These are phyloP conservation scores for Notarius lentiginosus DNA, from an alignment of 2,113 vertebrate species.

Conservation along the genomic window DNA sequence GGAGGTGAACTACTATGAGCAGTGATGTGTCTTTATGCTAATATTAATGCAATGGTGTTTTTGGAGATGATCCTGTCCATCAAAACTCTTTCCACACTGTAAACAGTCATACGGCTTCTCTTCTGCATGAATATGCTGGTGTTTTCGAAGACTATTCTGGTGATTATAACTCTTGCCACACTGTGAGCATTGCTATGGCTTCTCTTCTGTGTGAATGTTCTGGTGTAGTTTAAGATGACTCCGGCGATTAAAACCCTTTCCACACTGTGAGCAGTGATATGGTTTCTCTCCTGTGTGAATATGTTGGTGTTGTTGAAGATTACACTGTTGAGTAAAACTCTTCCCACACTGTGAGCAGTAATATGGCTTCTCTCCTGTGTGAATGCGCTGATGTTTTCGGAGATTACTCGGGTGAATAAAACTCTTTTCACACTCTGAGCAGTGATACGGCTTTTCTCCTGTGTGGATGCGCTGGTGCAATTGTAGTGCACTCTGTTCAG, in stretches of 20 bases:
- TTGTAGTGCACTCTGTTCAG: not conserved
- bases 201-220: not conserved
- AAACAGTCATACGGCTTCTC: not conserved
- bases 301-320: not conserved
- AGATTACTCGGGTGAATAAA: not conserved
- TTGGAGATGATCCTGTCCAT: not conserved
- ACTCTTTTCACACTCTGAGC: not conserved
- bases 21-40: not conserved
- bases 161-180: not conserved
- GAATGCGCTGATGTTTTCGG: not conserved
- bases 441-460: not conserved
- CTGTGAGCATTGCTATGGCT: not conserved
- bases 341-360: not conserved
- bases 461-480: not conserved
- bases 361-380: not conserved
- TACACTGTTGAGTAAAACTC: not conserved
- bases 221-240: not conserved
- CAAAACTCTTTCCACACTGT: not conserved
- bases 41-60: not conserved
- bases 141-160: not conserved
- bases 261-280: not conserved
- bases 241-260: not conserved
- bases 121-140: not conserved
- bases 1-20: no score
- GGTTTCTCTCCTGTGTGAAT: not conserved